Evolutionary conservation across 2,113 vertebrate species (phyloP), one percentile per base, ranked within the genome.

Genomic region (Struthio camelus): DNA sequence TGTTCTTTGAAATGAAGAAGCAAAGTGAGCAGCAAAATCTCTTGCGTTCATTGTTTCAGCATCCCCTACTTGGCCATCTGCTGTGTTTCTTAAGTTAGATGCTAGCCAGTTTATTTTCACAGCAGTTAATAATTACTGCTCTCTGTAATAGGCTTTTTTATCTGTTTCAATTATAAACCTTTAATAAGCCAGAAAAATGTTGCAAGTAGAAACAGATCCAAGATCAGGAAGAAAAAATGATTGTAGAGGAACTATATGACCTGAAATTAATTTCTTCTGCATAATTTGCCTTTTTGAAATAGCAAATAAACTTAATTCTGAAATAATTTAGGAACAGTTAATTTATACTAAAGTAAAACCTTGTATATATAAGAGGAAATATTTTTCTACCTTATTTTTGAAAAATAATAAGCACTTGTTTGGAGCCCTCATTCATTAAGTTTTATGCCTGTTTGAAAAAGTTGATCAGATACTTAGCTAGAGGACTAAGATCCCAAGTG

Each of bases 61-160:
- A 78, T 81, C 22, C 54, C 51, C 59, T 94, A 79, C 91, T 91
- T 96, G 79, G 82, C 94, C 95, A 97, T 98, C 97, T 98, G 97
- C 97, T 98, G 97, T 93, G 97, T 97, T 97, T 95, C 53, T 23
- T 97, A 96, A 85, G 62, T 95, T 98, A 97, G 93, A 94, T 46
- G 85, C 94, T 97, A 98, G 89, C 94, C 44, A 61, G 44, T 93
- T 91, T 88, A 75, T 94, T 93, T 96, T 89, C 38, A 59, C 13
- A 59, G 54, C 53, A 78, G n/a, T 67, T 93, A 80, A 62, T 88
- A 91, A 65, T 65, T 80, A 36, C 70, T 95, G 40, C 27, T 54
- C 25, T 96, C 90, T 85, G 62, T 87, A 91, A 11, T 32, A 83
- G 34, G 62, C 38, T 30, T 87, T 93, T 93, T 94, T 90, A 73